These are phyloP conservation scores for Encarsia formosa DNA, from an alignment of 2,888 invertebrate species.

Conservation along the genomic window DNA sequence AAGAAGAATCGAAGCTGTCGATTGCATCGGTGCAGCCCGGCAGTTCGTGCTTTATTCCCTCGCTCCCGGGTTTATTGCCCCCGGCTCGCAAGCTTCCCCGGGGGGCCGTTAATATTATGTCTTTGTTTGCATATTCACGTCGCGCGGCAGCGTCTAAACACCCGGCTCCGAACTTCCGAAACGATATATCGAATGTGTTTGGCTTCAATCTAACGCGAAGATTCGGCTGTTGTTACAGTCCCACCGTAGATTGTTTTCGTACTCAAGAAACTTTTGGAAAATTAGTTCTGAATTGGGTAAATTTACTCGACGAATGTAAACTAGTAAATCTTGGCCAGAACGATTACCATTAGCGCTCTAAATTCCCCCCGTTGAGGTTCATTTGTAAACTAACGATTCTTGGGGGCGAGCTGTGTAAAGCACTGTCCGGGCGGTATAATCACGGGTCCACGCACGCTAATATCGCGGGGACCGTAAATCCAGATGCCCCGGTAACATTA, in stretches of 20 bases:
- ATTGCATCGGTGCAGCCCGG: too few relatives aligned
- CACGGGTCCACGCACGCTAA: constrained; percentile 1
- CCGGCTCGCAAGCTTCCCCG: background rate
- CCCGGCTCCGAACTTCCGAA: background rate
- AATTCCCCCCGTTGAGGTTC: constrained; percentile 9
- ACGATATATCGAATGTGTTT: constrained; percentile 1
- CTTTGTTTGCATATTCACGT: constrained; percentile 13
- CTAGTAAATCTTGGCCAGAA: constrained; percentile 6
- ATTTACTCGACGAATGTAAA: too few relatives aligned
- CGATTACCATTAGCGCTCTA: constrained; percentile 17
- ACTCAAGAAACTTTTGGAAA: too few relatives aligned
- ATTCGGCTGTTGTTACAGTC: too few relatives aligned
- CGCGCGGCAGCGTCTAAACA: constrained; percentile 8
- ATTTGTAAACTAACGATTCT: constrained; percentile 18
- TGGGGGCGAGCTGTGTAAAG: too few relatives aligned
- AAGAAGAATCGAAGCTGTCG: background rate
- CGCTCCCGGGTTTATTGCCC: background rate
- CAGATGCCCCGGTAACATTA: constrained; percentile 19
- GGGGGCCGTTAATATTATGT: constrained; percentile 10
- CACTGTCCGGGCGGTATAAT: background rate
- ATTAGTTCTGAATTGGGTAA: too few relatives aligned
- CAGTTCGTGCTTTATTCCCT: too few relatives aligned
- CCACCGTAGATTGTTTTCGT: too few relatives aligned
- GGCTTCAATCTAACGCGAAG: too few relatives aligned
- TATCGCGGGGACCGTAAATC: constrained; percentile 18